phyloP scores from a whole-genome alignment of 2,113 vertebrate species.

The Conger conger region DNA sequence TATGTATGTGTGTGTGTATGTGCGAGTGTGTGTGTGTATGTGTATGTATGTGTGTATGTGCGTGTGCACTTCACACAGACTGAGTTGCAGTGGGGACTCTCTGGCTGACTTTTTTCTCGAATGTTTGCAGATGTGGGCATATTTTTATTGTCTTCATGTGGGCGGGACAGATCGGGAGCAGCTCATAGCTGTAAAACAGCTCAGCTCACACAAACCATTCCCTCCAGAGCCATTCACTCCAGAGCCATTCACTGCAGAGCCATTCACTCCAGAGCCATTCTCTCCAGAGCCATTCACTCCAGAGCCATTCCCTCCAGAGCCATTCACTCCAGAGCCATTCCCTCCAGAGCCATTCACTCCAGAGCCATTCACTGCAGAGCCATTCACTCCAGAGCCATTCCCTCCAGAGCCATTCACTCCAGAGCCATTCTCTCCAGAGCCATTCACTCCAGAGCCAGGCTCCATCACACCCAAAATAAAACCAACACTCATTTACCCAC shows the following conservation, averaged over 20 bases:
- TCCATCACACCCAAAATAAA: constrained; percentile 64
- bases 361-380: too few relatives aligned
- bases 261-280: too few relatives aligned
- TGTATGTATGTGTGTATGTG: too few relatives aligned
- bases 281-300: too few relatives aligned
- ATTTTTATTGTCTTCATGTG: constrained; percentile 67
- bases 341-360: too few relatives aligned
- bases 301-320: too few relatives aligned
- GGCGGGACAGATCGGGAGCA: constrained; percentile 61
- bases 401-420: constrained; percentile 46
- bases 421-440: too few relatives aligned
- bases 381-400: constrained; percentile 24
- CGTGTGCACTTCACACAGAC: constrained; percentile 45
- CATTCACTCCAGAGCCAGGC: constrained; percentile 58
- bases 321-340: too few relatives aligned
- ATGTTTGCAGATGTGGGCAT: constrained; percentile 78
- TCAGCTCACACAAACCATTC: constrained; percentile 59
- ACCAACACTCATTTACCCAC: constrained; percentile 58
- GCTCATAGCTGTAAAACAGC: constrained; percentile 63
- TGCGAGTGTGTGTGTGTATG: background rate
- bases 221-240: constrained; percentile 60
- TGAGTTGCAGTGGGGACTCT: constrained; percentile 51
- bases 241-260: too few relatives aligned
- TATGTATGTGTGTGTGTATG: too few relatives aligned
- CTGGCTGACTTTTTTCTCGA: constrained; percentile 72